Evolutionary conservation across 2,888 invertebrate genomes (phyloP).

Genomic region (Cataglyphis albicans): DNA sequence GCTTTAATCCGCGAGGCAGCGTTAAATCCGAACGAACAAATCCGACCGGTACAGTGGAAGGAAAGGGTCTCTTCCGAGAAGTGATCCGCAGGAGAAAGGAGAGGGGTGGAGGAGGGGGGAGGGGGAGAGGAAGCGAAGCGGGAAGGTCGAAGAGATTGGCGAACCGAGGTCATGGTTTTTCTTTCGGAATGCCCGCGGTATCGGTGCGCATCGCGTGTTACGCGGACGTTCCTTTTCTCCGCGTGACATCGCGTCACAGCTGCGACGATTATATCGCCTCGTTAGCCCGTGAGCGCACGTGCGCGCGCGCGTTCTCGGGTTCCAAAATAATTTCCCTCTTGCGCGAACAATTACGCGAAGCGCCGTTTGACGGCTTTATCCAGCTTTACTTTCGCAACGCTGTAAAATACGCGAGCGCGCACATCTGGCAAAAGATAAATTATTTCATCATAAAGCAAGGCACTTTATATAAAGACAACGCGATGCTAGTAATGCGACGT

Average conservation of each 20-base stretch:
- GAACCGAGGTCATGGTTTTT: conserved; percentile 72
- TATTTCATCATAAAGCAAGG: conserved; percentile 5
- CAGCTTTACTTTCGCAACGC: neutral
- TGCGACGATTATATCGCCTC: conserved; percentile 63
- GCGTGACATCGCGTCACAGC: conserved; percentile 65
- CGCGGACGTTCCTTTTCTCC: conserved; percentile 55
- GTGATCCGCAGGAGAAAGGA: neutral
- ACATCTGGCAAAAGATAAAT: conserved; percentile 20
- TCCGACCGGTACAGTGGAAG: neutral
- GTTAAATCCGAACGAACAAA: conserved; percentile 15
- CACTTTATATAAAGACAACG: neutral
- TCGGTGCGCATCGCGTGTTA: conserved; percentile 59
- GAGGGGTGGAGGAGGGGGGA: neutral
- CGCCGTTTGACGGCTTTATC: conserved; percentile 16
- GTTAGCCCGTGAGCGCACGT: conserved; percentile 2
- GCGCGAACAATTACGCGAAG: conserved; percentile 21
- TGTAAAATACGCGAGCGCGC: conserved; percentile 5
- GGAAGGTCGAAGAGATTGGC: conserved; percentile 59
- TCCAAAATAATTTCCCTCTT: conserved; percentile 35
- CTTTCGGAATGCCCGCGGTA: conserved; percentile 34
- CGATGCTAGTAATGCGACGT: neutral
- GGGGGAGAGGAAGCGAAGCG: neutral
- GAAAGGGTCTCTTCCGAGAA: neutral
- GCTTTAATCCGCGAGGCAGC: conserved; percentile 37
- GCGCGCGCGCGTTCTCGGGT: conserved; percentile 6